Evolutionary conservation across 2,888 invertebrate species (phyloP).

Genomic region (Ophioninae sp.): DNA sequence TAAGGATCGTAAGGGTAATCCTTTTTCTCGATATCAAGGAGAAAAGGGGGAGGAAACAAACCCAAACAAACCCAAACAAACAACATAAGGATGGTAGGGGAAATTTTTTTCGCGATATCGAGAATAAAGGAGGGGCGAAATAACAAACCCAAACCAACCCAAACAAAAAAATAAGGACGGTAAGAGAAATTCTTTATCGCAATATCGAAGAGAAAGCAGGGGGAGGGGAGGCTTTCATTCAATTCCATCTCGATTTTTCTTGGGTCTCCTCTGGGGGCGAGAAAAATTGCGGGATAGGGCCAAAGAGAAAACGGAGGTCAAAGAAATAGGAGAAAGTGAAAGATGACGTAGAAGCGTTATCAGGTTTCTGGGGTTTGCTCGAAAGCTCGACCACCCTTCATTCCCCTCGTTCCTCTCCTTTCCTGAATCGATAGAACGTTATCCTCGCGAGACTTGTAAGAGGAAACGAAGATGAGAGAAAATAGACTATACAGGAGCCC

Average conservation of each 20-base stretch:
- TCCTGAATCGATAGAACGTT: constrained; percentile 30
- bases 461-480: neutral
- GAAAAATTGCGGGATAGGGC: constrained; percentile 39
- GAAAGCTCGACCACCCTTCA: constrained; percentile 23
- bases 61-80: no score
- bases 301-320: constrained; percentile 31
- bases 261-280: constrained; percentile 8
- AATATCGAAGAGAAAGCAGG: constrained; percentile 10
- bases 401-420: neutral
- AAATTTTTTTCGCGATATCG: no score
- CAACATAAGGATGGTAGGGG: no score
- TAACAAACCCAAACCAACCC: no score
- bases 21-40: no score
- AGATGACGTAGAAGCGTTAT: constrained; percentile 43
- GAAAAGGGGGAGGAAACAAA: no score
- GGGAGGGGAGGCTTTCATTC: neutral
- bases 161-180: no score
- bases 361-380: constrained; percentile 33
- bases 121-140: no score
- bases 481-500: constrained; percentile 30
- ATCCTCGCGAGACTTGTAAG: constrained; percentile 16
- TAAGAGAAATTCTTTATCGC: no score
- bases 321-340: constrained; percentile 43
- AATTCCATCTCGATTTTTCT: constrained; percentile 44
- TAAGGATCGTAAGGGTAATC: no score